Base-by-base conservation (phyloP, 2,888 invertebrate species). In the Metalampra italica region DNA sequence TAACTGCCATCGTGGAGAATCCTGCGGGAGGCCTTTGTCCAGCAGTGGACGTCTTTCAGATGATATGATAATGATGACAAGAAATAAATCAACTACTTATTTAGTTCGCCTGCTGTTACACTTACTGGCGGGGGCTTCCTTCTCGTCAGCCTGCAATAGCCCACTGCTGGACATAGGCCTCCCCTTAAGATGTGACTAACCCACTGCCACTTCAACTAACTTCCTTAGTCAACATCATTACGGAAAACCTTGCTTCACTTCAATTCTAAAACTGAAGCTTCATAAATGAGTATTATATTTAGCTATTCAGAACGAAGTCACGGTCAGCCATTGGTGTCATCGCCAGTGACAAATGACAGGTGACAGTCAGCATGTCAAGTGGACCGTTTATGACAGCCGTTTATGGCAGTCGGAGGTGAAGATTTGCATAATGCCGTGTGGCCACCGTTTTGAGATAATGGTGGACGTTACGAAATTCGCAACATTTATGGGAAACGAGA, bases 381-480 rank as follows among this genome's bases (percentile, higher is more conserved):
- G 52, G 53, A 46, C 52, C 59, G 62, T 65, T 70, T 65, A 56
- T 46, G 52, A 47, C 45, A 45, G 9, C 60, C 66, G 48, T 60
- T 58, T 60, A 61, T 54, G 60, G 66, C 43, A 41, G 15, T 32
- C 60, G 56, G 56, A 65, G 59, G 60, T 54, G 56, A 60, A 55
- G 53, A 64, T 59, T 59, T 58, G 52, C 62, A 55, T 59, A 55
- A 56, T 44, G 42, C 44, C 38, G 32, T 36, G 49, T 29, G 36
- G 32, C 32, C 32, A 32, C 32, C 38, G 45, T 40, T 43, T 41
- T 48, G 46, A 40, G 49, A 42, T 46, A 51, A 46, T 43, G 52
- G 50, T 48, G 47, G 32, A 49, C 29, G 40, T 48, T 37, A 45
- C 11, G 45, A 39, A 47, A 43, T 34, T 43, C 13, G 22, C 22